Conservation (phyloP, 2,888 invertebrate species). For the Hydrotaea diabolus region DNA sequence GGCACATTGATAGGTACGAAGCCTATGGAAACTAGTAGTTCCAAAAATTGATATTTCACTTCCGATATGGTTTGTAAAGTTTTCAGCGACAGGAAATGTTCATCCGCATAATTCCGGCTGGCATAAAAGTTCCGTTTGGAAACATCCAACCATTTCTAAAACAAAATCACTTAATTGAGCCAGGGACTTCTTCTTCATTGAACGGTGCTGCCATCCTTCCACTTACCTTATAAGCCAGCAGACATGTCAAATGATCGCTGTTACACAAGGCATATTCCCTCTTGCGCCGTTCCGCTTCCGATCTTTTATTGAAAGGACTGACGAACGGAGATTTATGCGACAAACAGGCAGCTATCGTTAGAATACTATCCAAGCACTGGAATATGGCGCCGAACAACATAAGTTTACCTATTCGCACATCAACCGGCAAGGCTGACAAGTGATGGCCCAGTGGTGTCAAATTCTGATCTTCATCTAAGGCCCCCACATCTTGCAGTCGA, state of each 20-base stretch:
- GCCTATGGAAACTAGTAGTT: conserved; percentile 88
- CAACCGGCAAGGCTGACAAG: conserved; percentile 93
- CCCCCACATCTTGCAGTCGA: conserved; percentile 89
- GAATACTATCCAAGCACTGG: conserved; percentile 93
- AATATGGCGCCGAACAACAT: conserved; percentile 96
- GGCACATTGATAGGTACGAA: conserved; percentile 88
- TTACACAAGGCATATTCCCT: conserved; percentile 88
- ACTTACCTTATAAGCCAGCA: conserved; percentile 90
- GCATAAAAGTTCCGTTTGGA: conserved; percentile 86
- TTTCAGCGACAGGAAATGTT: conserved; percentile 91
- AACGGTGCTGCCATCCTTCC: background rate
- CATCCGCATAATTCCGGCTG: conserved; percentile 89
- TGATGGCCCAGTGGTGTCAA: conserved; percentile 94
- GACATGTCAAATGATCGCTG: conserved; percentile 94
- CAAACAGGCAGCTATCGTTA: conserved; percentile 93
- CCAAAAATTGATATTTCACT: conserved; percentile 91
- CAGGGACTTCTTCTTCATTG: background rate
- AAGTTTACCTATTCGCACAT: conserved; percentile 94
- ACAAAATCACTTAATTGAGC: background rate
- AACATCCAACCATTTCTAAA: conserved; percentile 89
- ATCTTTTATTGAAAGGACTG: conserved; percentile 86
- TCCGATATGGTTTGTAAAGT: conserved; percentile 92
- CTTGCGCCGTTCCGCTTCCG: conserved; percentile 87
- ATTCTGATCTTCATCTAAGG: conserved; percentile 87
- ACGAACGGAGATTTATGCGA: conserved; percentile 91